phyloP scores from a whole-genome alignment of 2,113 vertebrate genomes.

The Pitta sordida region DNA sequence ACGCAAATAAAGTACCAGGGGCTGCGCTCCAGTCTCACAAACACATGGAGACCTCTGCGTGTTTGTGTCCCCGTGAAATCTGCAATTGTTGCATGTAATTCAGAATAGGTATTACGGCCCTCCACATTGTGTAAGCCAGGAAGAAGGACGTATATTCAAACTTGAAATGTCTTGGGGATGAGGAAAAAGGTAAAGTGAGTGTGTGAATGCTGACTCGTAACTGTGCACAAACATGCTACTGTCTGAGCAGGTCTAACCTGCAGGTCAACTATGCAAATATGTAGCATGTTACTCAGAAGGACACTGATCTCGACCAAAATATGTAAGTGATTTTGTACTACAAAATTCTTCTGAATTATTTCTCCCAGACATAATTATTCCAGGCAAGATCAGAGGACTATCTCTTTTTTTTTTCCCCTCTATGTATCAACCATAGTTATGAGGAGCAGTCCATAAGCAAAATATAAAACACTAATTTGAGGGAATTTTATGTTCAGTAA shows the following conservation, averaged over 20 bases:
- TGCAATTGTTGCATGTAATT: background rate
- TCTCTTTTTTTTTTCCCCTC: too few species aligned
- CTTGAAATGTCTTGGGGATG: background rate
- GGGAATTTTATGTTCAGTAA: background rate
- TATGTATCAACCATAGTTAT: background rate
- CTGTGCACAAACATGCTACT: slow-evolving; percentile 7
- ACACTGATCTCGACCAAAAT: background rate
- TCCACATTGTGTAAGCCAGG: background rate
- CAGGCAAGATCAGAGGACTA: background rate
- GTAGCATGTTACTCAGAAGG: background rate
- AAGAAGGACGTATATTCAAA: background rate
- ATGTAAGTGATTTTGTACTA: background rate
- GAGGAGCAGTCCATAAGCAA: background rate
- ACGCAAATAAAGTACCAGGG: background rate
- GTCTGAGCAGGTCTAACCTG: slow-evolving; percentile 51
- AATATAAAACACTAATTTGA: background rate
- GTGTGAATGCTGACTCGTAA: background rate
- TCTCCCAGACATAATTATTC: background rate
- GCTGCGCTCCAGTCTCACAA: background rate
- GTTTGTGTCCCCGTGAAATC: background rate
- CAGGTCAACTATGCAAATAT: slow-evolving; percentile 23
- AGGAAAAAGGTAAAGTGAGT: background rate
- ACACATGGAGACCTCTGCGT: background rate
- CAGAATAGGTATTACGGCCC: background rate
- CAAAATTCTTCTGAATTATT: background rate